phyloP scores from a whole-genome alignment of 1,140 invertebrate species.

The Aphelenchoides fujianensis region DNA sequence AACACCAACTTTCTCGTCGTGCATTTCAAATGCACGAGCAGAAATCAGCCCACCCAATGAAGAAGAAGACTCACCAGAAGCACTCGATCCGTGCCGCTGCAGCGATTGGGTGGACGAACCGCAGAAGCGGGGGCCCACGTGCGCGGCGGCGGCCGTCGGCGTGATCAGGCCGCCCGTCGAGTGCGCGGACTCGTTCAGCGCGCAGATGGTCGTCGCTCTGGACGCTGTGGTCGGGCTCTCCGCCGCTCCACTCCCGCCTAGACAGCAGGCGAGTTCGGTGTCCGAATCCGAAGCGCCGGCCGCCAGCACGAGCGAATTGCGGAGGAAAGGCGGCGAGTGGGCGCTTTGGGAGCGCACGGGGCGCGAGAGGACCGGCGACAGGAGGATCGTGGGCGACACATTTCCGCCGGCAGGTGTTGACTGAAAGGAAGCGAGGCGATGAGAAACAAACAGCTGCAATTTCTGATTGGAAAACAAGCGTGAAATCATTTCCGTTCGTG shows the following conservation, averaged over 20 bases:
- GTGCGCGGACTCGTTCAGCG: no score
- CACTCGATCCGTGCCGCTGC: slow-evolving; percentile 16
- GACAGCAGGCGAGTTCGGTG: slow-evolving; percentile 39
- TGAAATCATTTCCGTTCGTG: no score
- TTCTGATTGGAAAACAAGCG: no score
- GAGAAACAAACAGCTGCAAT: no score
- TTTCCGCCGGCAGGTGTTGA: slow-evolving; percentile 17
- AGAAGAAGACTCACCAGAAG: no score
- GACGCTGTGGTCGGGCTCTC: not conserved
- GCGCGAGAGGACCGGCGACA: slow-evolving; percentile 54
- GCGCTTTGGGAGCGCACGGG: slow-evolving; percentile 56
- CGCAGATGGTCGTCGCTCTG: not conserved
- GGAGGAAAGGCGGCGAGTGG: slow-evolving; percentile 44
- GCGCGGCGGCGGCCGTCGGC: not conserved
- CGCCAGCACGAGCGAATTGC: not conserved
- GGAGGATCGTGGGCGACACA: slow-evolving; percentile 48
- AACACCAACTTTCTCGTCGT: no score
- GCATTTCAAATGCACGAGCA: no score
- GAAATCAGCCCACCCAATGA: no score
- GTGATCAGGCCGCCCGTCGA: no score
- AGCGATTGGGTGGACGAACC: slow-evolving; percentile 4
- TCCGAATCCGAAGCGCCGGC: slow-evolving; percentile 45
- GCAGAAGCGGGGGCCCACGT: not conserved
- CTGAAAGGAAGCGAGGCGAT: no score
- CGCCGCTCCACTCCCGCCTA: no score